A percentile compares a stretch with the other conserved stretches of the same genome.
phyloP scores from a whole-genome alignment of 2,113 vertebrate genomes.

The Ahaetulla prasina region DNA sequence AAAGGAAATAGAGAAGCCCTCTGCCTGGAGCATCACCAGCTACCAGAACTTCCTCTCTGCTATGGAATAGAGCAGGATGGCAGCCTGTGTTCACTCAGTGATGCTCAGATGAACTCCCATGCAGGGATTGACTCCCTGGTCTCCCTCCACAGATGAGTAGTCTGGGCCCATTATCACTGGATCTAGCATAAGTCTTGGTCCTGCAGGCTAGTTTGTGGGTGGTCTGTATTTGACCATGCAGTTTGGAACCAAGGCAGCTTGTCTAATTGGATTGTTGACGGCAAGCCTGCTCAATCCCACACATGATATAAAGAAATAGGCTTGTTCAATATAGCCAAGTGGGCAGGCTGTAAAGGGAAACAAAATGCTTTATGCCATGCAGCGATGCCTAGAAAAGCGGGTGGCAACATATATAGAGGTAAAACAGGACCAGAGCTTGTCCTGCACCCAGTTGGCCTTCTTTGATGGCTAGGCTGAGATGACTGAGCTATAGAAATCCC shows the following conservation, averaged over 20 bases:
- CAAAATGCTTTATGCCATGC: not conserved
- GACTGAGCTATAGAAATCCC: not conserved
- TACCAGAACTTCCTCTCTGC: not conserved
- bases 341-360: not conserved
- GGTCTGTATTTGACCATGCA: not conserved
- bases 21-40: not conserved
- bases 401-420: not conserved
- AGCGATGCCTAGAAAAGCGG: not conserved
- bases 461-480: not conserved
- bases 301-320: not conserved
- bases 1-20: not conserved
- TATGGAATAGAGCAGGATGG: not conserved
- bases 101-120: not conserved
- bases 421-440: not conserved
- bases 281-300: not conserved
- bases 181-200: not conserved
- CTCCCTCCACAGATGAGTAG: not conserved
- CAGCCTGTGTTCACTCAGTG: not conserved
- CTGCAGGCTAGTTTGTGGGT: not conserved
- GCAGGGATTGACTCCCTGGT: not conserved
- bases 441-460: not conserved
- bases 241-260: not conserved
- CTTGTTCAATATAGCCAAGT: not conserved
- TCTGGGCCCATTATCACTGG: not conserved
- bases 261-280: not conserved